Conservation (phyloP, 2,888 invertebrate genomes). For the Andrena dorsata region DNA sequence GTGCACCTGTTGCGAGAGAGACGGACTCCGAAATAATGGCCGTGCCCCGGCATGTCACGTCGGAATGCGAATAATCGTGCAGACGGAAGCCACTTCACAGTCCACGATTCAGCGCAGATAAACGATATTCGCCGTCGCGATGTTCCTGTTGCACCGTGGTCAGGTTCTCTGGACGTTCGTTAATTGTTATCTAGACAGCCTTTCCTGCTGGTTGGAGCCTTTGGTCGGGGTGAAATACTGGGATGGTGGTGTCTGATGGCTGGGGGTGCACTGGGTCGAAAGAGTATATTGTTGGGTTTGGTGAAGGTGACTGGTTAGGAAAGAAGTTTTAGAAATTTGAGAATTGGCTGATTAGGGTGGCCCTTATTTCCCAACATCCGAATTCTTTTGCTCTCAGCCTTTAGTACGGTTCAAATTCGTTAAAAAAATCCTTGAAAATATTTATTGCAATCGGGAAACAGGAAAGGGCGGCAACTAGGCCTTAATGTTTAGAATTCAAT, state of each 20-base stretch:
- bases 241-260: not conserved
- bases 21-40: slow-evolving; percentile 49
- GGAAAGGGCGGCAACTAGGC: no score
- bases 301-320: no score
- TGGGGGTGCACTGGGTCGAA: not conserved
- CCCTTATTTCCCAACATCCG: no score
- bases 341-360: no score
- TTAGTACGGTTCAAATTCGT: no score
- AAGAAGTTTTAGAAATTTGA: no score
- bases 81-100: slow-evolving; percentile 24
- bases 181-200: slow-evolving; percentile 19
- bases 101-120: slow-evolving; percentile 21
- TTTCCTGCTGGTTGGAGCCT: not conserved
- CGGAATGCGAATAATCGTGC: slow-evolving; percentile 37
- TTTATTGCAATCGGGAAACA: no score
- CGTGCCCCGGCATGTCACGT: slow-evolving; percentile 31
- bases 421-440: no score
- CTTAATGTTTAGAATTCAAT: no score
- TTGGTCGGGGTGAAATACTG: not conserved
- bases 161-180: slow-evolving; percentile 8
- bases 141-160: not conserved
- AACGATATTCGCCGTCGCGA: slow-evolving; percentile 21
- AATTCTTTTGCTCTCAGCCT: no score
- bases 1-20: slow-evolving; percentile 59
- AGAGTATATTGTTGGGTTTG: not conserved